Conservation (phyloP, 30 jellyfish, hydroid and myxozoan species). For the Cassiopea andromeda region DNA sequence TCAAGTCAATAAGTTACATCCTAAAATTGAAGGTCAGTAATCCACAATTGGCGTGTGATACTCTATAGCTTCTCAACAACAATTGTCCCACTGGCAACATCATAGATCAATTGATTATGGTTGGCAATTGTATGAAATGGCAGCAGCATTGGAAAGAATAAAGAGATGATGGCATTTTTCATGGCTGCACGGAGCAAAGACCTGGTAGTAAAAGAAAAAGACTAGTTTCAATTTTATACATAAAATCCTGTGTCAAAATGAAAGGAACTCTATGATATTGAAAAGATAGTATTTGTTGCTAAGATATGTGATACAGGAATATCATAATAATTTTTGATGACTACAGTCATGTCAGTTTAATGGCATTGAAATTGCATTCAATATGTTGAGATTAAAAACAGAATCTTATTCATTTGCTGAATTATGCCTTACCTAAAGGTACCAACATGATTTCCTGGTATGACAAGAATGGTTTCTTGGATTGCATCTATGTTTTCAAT, state of each 20-base stretch:
- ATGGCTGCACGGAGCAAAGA: constrained; percentile 81
- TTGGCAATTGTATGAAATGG: constrained; percentile 70
- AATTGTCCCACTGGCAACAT: constrained; percentile 81
- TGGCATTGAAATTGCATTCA: background rate
- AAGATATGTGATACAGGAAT: too few species aligned
- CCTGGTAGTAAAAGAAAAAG: constrained; percentile 28
- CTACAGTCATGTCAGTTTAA: background rate
- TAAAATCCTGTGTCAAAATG: background rate
- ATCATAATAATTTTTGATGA: background rate
- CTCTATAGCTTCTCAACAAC: constrained; percentile 54
- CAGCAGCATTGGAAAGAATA: constrained; percentile 86
- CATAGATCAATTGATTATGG: constrained; percentile 82
- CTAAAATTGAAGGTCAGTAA: too few species aligned
- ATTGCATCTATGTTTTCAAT: constrained; percentile 61
- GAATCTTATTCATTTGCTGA: background rate
- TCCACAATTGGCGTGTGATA: too few species aligned
- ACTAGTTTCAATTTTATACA: background rate
- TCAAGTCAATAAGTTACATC: too few species aligned
- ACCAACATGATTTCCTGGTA: constrained; percentile 81
- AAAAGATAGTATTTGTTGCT: too few species aligned
- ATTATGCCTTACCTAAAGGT: constrained; percentile 58
- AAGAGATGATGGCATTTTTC: constrained; percentile 80
- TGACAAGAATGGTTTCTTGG: constrained; percentile 48
- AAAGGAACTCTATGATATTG: background rate
- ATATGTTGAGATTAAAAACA: too few species aligned